phyloP scores from a whole-genome alignment of 2,888 invertebrate species.

The Diarsia brunnea region DNA sequence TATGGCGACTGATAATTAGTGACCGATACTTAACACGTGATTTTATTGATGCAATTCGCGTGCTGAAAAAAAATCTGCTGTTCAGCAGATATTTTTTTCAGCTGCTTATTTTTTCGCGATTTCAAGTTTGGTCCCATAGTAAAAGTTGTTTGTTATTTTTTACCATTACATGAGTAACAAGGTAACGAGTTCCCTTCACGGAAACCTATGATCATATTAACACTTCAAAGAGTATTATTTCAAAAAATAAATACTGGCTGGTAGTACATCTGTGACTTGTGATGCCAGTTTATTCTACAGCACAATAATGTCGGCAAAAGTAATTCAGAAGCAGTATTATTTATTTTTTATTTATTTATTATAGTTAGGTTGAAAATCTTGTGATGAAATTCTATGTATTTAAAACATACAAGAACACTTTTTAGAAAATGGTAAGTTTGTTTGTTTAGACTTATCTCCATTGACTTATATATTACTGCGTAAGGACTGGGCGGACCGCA shows the following conservation, averaged over 20 bases:
- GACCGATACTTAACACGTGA: too few relatives aligned
- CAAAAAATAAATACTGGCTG: background rate
- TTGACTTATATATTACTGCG: too few relatives aligned
- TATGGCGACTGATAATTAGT: too few relatives aligned
- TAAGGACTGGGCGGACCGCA: too few relatives aligned
- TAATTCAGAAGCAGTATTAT: background rate
- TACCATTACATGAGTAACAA: too few relatives aligned
- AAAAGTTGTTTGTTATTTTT: too few relatives aligned
- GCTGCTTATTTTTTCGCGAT: too few relatives aligned
- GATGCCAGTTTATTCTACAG: background rate
- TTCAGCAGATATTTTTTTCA: too few relatives aligned
- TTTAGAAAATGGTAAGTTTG: constrained; percentile 1
- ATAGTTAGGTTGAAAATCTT: background rate
- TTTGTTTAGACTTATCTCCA: background rate
- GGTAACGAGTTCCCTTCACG: background rate
- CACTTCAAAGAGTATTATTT: background rate
- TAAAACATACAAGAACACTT: background rate
- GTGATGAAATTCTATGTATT: background rate
- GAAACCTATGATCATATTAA: background rate
- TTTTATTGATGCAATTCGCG: too few relatives aligned
- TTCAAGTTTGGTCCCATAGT: too few relatives aligned
- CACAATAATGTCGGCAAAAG: background rate
- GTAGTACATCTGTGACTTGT: background rate
- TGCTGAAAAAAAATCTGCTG: too few relatives aligned
- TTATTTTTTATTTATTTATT: background rate